Evolutionary conservation across 2,888 invertebrate genomes (phyloP).

Genomic region (Villa cingulata): DNA sequence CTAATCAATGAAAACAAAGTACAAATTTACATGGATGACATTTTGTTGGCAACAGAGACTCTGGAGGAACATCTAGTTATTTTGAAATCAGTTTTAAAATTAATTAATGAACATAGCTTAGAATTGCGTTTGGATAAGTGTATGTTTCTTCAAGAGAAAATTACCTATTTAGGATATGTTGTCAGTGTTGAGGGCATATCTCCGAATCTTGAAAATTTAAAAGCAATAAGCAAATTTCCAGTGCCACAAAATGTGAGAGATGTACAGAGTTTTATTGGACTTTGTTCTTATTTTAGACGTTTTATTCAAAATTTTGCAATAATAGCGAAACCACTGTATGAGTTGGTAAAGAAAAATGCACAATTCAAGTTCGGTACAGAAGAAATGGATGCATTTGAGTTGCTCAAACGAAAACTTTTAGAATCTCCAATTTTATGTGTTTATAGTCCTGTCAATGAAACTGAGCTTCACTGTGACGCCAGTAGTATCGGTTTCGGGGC

Average conservation of each 20-base stretch:
- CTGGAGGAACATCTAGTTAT: slow-evolving; percentile 11
- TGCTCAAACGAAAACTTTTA: slow-evolving; percentile 4
- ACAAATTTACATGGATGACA: slow-evolving; percentile 16
- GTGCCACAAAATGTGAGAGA: slow-evolving; percentile 13
- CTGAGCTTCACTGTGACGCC: slow-evolving; percentile 21
- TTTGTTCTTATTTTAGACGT: slow-evolving; percentile 14
- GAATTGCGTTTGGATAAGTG: slow-evolving; percentile 11
- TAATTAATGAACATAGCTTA: slow-evolving; percentile 8
- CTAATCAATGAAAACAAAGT: slow-evolving; percentile 10
- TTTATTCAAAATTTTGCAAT: neutral
- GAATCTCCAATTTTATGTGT: slow-evolving; percentile 3
- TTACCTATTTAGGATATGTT: slow-evolving; percentile 15
- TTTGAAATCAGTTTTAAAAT: slow-evolving; percentile 9
- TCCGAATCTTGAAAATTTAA: slow-evolving; percentile 14
- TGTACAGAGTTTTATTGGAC: slow-evolving; percentile 18
- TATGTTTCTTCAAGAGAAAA: slow-evolving; percentile 12
- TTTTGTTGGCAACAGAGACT: slow-evolving; percentile 12
- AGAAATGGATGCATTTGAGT: neutral
- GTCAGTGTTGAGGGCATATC: slow-evolving; percentile 12
- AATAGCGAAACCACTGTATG: neutral
- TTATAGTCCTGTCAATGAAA: slow-evolving; percentile 15
- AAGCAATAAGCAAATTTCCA: slow-evolving; percentile 16
- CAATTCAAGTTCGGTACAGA: neutral
- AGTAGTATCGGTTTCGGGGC: slow-evolving; percentile 18
- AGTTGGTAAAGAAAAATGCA: slow-evolving; percentile 7